A percentile compares a stretch with the other conserved stretches of the same genome.
Evolutionary conservation across 2,113 vertebrate genomes (phyloP).

Genomic region (Pachyramphus minor): DNA sequence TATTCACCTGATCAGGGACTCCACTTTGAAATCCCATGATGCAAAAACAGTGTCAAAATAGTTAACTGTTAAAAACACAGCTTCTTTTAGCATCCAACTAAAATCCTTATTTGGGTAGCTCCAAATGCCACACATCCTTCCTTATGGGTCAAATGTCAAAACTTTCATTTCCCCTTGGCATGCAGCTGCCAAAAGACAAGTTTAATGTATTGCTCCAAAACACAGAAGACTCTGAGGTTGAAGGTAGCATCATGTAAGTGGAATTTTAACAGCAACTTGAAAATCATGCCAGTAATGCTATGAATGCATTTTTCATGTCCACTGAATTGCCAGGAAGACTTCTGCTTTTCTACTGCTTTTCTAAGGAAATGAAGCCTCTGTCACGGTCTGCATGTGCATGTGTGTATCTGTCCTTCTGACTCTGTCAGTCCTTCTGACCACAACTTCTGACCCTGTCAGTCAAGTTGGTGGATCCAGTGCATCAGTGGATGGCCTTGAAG

Average conservation of each 20-base stretch:
- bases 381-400: not conserved
- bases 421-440: not conserved
- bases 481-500: not conserved
- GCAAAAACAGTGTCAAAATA: not conserved
- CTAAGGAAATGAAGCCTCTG: not conserved
- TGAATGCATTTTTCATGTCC: constrained; percentile 6
- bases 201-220: constrained; percentile 43
- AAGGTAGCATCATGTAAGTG: constrained; percentile 45
- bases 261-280: constrained; percentile 51
- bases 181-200: constrained; percentile 36
- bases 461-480: not conserved
- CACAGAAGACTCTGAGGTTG: constrained; percentile 15
- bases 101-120: constrained; percentile 50
- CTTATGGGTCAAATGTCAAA: constrained; percentile 55
- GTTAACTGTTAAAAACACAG: constrained; percentile 31
- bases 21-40: not conserved
- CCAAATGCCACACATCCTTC: constrained; percentile 60
- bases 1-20: not conserved
- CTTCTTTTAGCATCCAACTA: constrained; percentile 5
- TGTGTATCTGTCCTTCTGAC: not conserved
- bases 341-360: constrained; percentile 34
- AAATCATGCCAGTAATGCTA: constrained; percentile 39
- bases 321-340: constrained; percentile 1
- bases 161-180: constrained; percentile 50
- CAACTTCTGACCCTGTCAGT: not conserved